Conservation (phyloP, 2,888 invertebrate species). For the Megastigmus dorsalis region DNA sequence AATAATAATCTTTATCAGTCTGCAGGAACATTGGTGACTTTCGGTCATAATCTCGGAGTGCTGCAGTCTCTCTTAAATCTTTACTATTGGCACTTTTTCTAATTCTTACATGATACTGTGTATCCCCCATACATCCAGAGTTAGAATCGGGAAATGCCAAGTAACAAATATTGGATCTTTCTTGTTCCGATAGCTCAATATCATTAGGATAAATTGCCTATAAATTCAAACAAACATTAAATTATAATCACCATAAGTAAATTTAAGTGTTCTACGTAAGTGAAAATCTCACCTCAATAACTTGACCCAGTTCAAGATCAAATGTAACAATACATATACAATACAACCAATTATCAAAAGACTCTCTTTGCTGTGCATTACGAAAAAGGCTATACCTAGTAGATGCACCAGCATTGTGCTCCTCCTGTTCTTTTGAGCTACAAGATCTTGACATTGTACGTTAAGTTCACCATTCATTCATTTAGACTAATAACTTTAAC, state of each 20-base stretch:
- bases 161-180: conserved; percentile 96
- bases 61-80: conserved; percentile 76
- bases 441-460: conserved; percentile 49
- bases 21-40: conserved; percentile 85
- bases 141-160: conserved; percentile 99
- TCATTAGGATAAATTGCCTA: conserved; percentile 89
- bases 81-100: conserved; percentile 78
- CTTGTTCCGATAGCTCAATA: conserved; percentile 86
- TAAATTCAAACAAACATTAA: conserved; percentile 21
- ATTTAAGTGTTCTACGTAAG: neutral
- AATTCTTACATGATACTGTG: conserved; percentile 95
- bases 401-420: neutral
- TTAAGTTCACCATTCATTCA: neutral
- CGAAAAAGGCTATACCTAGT: conserved; percentile 11
- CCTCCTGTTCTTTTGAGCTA: conserved; percentile 35
- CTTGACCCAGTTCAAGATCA: conserved; percentile 98
- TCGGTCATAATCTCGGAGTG: conserved; percentile 82
- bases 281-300: conserved; percentile 85
- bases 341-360: conserved; percentile 95
- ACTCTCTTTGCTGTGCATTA: conserved; percentile 76
- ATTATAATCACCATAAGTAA: neutral
- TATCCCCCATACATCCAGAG: conserved; percentile 99
- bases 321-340: conserved; percentile 99
- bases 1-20: conserved; percentile 90
- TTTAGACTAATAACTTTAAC: neutral